These are phyloP conservation scores for Orcinus orca DNA, from an alignment of 2,113 vertebrate genomes.

Conservation along the genomic window DNA sequence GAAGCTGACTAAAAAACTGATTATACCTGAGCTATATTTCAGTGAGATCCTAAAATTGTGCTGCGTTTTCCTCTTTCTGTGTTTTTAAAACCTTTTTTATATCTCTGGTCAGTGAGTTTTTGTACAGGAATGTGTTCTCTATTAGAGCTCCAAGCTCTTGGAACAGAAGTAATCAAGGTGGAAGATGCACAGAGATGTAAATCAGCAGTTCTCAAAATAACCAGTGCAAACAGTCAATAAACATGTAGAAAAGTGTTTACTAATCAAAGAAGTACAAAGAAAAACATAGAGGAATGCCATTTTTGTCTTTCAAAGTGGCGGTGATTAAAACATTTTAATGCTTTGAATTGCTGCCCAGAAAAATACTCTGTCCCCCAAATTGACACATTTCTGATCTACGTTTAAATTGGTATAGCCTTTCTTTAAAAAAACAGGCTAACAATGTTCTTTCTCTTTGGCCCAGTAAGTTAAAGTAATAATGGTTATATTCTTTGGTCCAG, in stretches of 20 bases:
- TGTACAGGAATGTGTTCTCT: not conserved
- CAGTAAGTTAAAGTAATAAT: constrained; percentile 29
- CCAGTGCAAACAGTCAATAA: not conserved
- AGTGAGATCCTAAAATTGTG: not conserved
- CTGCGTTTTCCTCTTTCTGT: not conserved
- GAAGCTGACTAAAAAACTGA: not conserved
- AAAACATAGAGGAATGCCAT: not conserved
- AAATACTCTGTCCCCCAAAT: not conserved
- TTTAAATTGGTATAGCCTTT: constrained; percentile 27
- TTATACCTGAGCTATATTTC: constrained; percentile 21
- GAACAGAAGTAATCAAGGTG: constrained; percentile 31
- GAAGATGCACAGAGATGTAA: not conserved
- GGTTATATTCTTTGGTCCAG: not conserved
- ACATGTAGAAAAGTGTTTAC: not conserved
- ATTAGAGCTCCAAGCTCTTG: not conserved
- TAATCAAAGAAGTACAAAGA: constrained; percentile 20
- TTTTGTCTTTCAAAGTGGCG: constrained; percentile 42
- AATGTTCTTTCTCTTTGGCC: not conserved
- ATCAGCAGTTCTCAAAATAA: constrained; percentile 37
- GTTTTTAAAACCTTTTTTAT: not conserved
- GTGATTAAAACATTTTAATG: constrained; percentile 28
- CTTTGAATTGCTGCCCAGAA: constrained; percentile 35
- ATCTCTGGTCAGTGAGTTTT: not conserved
- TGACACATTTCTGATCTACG: not conserved
- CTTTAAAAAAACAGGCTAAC: constrained; percentile 22